A percentile compares a stretch with the other conserved stretches of the same genome.
Evolutionary conservation across 2,797 vertebrate genomes (phyloP).

Genomic region (Gobionotothen gibberifrons): DNA sequence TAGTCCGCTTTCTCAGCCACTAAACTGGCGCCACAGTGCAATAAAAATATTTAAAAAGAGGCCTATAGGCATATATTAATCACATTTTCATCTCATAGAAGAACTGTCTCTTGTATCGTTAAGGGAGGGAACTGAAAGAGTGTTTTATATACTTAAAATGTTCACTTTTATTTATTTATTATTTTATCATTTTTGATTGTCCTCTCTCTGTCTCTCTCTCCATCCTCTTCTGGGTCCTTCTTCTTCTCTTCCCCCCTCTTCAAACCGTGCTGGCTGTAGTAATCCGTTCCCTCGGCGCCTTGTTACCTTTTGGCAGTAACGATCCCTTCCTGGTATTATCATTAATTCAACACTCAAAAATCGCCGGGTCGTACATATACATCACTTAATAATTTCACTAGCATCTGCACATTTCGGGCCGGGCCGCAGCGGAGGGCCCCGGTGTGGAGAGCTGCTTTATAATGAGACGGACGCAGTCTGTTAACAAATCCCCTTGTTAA

Average conservation of each 20-base stretch:
- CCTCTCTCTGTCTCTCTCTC: slow-evolving; percentile 58
- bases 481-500: slow-evolving; percentile 85
- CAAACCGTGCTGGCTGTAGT: slow-evolving; percentile 79
- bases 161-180: slow-evolving; percentile 57
- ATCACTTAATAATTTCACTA: slow-evolving; percentile 91
- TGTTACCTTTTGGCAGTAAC: slow-evolving; percentile 92
- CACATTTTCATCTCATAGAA: slow-evolving; percentile 48
- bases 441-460: slow-evolving; percentile 75
- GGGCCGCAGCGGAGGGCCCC: slow-evolving; percentile 76
- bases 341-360: slow-evolving; percentile 94
- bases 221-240: slow-evolving; percentile 66
- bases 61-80: slow-evolving; percentile 45
- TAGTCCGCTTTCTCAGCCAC: slow-evolving; percentile 40
- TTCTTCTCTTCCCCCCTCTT: slow-evolving; percentile 43
- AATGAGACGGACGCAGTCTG: slow-evolving; percentile 82
- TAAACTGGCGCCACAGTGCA: slow-evolving; percentile 41
- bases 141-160: slow-evolving; percentile 43
- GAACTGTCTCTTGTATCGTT: slow-evolving; percentile 5
- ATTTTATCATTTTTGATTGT: slow-evolving; percentile 76
- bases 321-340: slow-evolving; percentile 82
- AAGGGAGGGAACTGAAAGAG: slow-evolving; percentile 17
- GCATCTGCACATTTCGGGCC: slow-evolving; percentile 85
- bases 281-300: slow-evolving; percentile 96
- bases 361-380: slow-evolving; percentile 86
- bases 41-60: slow-evolving; percentile 37